phyloP scores from a whole-genome alignment of 1,140 invertebrate genomes.

The Zaprionus tsacasi region DNA sequence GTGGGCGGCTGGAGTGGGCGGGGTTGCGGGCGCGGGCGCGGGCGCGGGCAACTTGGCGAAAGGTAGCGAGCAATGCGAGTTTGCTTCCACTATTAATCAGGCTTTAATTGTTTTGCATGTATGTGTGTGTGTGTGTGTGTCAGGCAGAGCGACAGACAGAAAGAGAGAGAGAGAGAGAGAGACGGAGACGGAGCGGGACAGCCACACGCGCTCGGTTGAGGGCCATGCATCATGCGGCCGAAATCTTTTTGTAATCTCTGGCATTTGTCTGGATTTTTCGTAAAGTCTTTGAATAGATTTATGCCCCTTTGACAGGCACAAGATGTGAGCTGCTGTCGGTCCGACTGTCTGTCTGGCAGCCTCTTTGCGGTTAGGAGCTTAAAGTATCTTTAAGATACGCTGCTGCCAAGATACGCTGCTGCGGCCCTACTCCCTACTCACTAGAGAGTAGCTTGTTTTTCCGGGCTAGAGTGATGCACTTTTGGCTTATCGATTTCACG shows the following conservation, averaged over 20 bases:
- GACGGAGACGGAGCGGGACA: background rate
- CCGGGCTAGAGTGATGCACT: background rate
- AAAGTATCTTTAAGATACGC: slow-evolving; percentile 73
- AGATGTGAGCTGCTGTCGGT: slow-evolving; percentile 69
- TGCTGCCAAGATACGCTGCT: slow-evolving; percentile 32
- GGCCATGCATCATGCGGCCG: slow-evolving; percentile 77
- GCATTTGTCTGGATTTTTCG: slow-evolving; percentile 82
- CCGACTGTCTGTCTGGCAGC: slow-evolving; percentile 12
- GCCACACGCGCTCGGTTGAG: slow-evolving; percentile 44
- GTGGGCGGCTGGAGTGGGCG: background rate
- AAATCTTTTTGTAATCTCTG: slow-evolving; percentile 83
- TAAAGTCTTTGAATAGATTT: slow-evolving; percentile 82
- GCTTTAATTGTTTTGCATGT: slow-evolving; percentile 80
- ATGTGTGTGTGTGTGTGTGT: slow-evolving; percentile 46
- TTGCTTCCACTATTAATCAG: slow-evolving; percentile 80
- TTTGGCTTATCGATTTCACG: background rate
- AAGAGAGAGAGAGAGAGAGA: slow-evolving; percentile 16
- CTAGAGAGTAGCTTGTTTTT: background rate
- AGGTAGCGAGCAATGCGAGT: slow-evolving; percentile 69
- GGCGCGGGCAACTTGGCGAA: slow-evolving; percentile 62
- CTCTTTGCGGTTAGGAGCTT: slow-evolving; percentile 43
- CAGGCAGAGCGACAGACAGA: slow-evolving; percentile 20
- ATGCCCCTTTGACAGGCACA: slow-evolving; percentile 78
- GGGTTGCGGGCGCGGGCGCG: too few species aligned
- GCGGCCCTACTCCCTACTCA: background rate